These are phyloP conservation scores for Drosophila nigromelanica DNA, from an alignment of 1,140 invertebrate species.

Conservation along the genomic window DNA sequence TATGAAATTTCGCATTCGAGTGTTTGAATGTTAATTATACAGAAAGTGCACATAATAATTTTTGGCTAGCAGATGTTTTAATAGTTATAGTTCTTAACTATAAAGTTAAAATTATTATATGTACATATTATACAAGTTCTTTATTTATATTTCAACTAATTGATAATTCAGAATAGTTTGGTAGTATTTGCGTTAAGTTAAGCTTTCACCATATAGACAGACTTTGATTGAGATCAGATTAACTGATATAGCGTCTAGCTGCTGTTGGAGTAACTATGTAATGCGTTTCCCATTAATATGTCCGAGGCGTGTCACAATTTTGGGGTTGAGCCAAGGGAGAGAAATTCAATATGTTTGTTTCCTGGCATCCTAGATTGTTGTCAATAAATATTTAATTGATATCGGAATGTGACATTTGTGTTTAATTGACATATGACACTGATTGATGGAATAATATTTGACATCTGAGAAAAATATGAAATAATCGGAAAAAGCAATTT, in stretches of 20 bases:
- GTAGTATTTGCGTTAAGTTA: too few species aligned
- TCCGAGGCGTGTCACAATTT: not conserved
- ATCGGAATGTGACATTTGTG: slow-evolving; percentile 35
- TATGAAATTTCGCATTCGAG: not conserved
- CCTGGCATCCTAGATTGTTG: slow-evolving; percentile 31
- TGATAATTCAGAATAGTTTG: too few species aligned
- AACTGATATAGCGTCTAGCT: not conserved
- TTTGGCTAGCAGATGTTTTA: not conserved
- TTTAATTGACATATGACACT: slow-evolving; percentile 32
- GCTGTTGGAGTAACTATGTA: not conserved
- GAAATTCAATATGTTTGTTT: slow-evolving; percentile 50
- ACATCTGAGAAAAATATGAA: not conserved
- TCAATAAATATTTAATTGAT: slow-evolving; percentile 75
- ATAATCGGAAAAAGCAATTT: not conserved
- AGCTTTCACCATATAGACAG: too few species aligned
- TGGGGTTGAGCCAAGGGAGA: slow-evolving; percentile 3
- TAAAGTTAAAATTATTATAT: too few species aligned
- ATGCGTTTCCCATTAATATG: slow-evolving; percentile 7
- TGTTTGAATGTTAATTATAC: not conserved
- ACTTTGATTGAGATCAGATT: too few species aligned
- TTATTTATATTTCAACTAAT: too few species aligned
- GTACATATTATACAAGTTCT: too few species aligned
- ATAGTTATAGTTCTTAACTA: too few species aligned
- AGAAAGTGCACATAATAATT: not conserved
- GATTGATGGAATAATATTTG: slow-evolving; percentile 53